These are phyloP conservation scores for Ganaspis brasiliensis DNA, from an alignment of 2,888 invertebrate genomes.

Conservation along the genomic window DNA sequence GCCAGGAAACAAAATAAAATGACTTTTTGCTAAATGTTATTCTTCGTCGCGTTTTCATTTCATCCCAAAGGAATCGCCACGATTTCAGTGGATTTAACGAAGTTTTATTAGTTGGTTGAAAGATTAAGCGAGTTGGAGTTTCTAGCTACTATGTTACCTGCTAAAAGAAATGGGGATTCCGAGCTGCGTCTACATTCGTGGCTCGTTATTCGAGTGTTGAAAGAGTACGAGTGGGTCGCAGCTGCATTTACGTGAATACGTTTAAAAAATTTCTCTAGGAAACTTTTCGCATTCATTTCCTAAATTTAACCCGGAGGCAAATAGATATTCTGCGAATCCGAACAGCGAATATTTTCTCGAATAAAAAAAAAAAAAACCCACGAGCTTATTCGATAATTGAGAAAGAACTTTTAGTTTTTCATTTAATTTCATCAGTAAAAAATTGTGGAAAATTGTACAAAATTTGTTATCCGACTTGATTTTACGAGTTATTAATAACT, in stretches of 20 bases:
- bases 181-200: conserved; percentile 53
- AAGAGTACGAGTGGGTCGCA: conserved; percentile 22
- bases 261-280: conserved; percentile 19
- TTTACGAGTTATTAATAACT: no score
- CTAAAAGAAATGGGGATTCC: conserved; percentile 57
- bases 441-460: neutral
- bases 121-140: conserved; percentile 68
- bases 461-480: no score
- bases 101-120: conserved; percentile 74
- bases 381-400: neutral
- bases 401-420: neutral
- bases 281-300: conserved; percentile 34
- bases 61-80: conserved; percentile 55
- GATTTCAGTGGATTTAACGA: conserved; percentile 67
- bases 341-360: neutral
- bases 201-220: conserved; percentile 36
- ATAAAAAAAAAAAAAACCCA: no score
- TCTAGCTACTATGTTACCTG: conserved; percentile 54
- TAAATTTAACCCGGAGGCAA: conserved; percentile 15
- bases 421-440: neutral
- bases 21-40: conserved; percentile 10
- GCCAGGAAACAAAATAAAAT: conserved; percentile 21
- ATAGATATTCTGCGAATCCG: neutral
- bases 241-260: conserved; percentile 24
- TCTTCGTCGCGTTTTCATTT: conserved; percentile 16